Percentiles rank a stretch among this genome's conserved stretches.
phyloP scores from a whole-genome alignment of 64 coral and sea anemone species.

The Platygyra sinensis region DNA sequence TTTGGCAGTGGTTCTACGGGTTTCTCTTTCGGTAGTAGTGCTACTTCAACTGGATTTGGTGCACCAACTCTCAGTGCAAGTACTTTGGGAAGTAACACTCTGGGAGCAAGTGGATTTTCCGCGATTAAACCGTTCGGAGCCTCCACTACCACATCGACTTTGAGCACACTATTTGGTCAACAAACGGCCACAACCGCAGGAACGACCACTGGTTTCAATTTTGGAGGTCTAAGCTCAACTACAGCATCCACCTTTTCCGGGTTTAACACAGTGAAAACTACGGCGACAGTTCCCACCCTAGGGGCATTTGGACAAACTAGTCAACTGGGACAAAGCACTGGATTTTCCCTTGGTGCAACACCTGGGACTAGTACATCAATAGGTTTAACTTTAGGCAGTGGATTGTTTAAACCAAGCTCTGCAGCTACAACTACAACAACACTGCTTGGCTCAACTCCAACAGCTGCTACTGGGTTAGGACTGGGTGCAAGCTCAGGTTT shows the following conservation, averaged over 20 bases:
- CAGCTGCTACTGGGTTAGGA: constrained; percentile 11
- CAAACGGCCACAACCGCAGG: neutral
- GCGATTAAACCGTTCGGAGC: constrained; percentile 50
- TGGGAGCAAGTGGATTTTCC: constrained; percentile 29
- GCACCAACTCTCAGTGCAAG: constrained; percentile 8
- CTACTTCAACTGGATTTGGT: constrained; percentile 11
- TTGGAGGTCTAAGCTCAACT: constrained; percentile 20
- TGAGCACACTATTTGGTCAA: constrained; percentile 36
- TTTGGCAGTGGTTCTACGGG: constrained; percentile 31
- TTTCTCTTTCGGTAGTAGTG: constrained; percentile 19
- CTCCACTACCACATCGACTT: neutral
- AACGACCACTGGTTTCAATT: constrained; percentile 13
- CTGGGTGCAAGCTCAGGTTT: neutral
- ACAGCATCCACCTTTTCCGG: neutral
- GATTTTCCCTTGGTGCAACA: neutral
- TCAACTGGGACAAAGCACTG: constrained; percentile 30
- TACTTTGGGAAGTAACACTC: neutral
- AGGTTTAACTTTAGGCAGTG: neutral
- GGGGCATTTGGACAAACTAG: constrained; percentile 30
- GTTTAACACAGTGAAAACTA: constrained; percentile 43
- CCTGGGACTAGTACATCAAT: neutral
- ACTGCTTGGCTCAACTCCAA: constrained; percentile 28
- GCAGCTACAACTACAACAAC: constrained; percentile 40
- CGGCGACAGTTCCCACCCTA: constrained; percentile 10
- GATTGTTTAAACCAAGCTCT: constrained; percentile 34